phyloP scores from a whole-genome alignment of 2,888 invertebrate species.

The Autographa pulchrina region DNA sequence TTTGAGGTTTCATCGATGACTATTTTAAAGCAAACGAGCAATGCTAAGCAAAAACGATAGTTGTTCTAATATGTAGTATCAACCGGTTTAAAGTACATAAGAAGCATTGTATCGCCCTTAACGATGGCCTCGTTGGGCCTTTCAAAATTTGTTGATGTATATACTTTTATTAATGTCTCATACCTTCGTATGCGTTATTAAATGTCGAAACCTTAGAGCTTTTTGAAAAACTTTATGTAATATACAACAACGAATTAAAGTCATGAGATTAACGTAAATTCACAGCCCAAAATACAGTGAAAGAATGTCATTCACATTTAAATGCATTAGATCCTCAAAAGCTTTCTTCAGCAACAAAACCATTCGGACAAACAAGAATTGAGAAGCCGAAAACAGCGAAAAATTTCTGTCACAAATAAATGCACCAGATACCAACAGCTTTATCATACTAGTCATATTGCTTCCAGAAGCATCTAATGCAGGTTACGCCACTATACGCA shows the following conservation, averaged over 20 bases:
- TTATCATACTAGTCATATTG: not conserved
- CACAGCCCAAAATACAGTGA: no score
- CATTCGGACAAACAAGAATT: no score
- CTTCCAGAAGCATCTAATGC: constrained; percentile 1
- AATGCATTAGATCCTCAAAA: not conserved
- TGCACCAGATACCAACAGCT: not conserved
- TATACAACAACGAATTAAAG: no score
- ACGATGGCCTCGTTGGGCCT: not conserved
- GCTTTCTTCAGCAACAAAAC: no score
- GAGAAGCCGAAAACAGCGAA: not conserved
- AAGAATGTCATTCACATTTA: no score
- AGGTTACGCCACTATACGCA: not conserved
- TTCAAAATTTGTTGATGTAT: no score
- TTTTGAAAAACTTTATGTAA: no score
- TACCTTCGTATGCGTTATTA: no score
- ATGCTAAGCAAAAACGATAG: not conserved
- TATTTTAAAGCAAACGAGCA: not conserved
- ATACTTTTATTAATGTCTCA: no score
- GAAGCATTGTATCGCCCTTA: no score
- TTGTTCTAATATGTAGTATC: not conserved
- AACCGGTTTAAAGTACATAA: not conserved
- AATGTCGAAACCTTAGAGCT: no score
- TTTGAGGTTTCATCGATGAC: constrained; percentile 8
- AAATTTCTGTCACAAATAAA: not conserved
- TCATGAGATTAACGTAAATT: no score